phyloP scores from a whole-genome alignment of 1,140 invertebrate genomes.

The Panonychus citri region DNA sequence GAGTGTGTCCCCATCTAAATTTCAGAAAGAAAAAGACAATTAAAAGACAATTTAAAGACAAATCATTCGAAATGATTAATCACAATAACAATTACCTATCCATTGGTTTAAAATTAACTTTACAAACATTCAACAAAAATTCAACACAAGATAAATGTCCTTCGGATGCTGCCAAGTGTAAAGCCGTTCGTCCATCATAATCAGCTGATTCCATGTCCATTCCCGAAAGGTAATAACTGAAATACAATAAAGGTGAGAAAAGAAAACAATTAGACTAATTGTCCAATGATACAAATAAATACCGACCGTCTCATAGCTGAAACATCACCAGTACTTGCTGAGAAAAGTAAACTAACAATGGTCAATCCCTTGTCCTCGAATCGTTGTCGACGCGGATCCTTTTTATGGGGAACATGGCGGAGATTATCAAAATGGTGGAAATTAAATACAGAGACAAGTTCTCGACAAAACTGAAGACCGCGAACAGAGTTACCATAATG shows the following conservation, averaged over 20 bases:
- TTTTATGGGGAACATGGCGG: slow-evolving; percentile 68
- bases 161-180: slow-evolving; percentile 73
- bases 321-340: slow-evolving; percentile 72
- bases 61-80: not conserved
- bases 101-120: slow-evolving; percentile 47
- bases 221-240: slow-evolving; percentile 43
- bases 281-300: not conserved
- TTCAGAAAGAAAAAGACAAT: not conserved
- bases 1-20: slow-evolving; percentile 64
- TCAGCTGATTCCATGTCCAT: slow-evolving; percentile 76
- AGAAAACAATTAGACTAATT: no score
- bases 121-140: slow-evolving; percentile 61
- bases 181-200: slow-evolving; percentile 71
- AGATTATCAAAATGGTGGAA: slow-evolving; percentile 95
- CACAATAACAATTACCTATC: slow-evolving; percentile 32
- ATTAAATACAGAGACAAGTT: slow-evolving; percentile 67
- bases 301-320: slow-evolving; percentile 60
- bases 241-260: no score
- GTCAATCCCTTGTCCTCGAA: slow-evolving; percentile 73
- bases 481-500: slow-evolving; percentile 54
- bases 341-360: slow-evolving; percentile 79
- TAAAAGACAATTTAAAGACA: not conserved
- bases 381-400: slow-evolving; percentile 68
- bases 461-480: slow-evolving; percentile 75
- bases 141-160: slow-evolving; percentile 66